Conservation (phyloP, 2,113 vertebrate genomes). For the Dicrurus megarhynchus region DNA sequence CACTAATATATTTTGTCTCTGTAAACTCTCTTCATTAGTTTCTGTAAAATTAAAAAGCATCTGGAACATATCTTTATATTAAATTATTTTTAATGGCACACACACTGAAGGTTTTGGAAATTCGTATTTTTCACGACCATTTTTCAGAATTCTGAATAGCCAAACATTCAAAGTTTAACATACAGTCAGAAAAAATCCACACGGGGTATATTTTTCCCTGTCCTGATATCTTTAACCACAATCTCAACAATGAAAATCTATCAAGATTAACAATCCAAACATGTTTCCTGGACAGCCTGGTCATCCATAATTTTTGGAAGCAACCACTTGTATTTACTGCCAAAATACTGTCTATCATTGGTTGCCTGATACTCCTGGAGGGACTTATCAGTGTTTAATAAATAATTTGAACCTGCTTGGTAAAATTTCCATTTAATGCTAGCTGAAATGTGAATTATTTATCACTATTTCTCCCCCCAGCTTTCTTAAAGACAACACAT, state of each 20-base stretch:
- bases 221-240: not conserved
- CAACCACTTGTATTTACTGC: not conserved
- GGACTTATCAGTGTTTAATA: not conserved
- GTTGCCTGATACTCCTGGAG: constrained; percentile 21
- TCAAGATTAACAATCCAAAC: not conserved
- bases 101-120: not conserved
- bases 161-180: not conserved
- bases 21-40: not conserved
- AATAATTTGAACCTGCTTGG: not conserved
- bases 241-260: not conserved
- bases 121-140: accelerated
- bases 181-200: not conserved
- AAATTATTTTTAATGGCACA: not conserved
- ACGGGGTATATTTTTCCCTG: not conserved
- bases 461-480: accelerated
- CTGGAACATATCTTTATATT: not conserved
- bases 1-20: not conserved
- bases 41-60: not conserved
- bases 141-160: not conserved
- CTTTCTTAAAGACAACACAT: not conserved
- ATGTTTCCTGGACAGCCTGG: not conserved
- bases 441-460: not conserved
- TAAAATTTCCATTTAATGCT: not conserved
- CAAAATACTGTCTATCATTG: constrained; percentile 13
- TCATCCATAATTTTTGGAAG: constrained; percentile 3